phyloP scores from a whole-genome alignment of 2,888 invertebrate species.

The Ommatoiulus sabulosus region DNA sequence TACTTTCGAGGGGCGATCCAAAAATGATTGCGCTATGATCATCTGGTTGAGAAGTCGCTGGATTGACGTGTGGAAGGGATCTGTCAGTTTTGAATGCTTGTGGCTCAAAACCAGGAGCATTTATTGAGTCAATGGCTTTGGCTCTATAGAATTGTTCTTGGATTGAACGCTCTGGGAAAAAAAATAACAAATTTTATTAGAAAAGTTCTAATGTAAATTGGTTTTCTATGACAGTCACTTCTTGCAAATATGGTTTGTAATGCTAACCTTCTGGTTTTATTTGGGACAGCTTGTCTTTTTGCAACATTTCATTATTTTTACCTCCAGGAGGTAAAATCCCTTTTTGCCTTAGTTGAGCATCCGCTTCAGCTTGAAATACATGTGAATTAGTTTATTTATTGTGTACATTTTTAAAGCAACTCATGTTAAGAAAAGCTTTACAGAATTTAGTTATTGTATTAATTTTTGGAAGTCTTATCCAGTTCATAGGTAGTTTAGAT shows the following conservation, averaged over 20 bases:
- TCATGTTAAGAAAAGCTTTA: neutral
- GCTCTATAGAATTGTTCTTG: conserved; percentile 55
- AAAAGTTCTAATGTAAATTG: neutral
- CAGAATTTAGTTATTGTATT: neutral
- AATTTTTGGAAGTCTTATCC: too few relatives aligned
- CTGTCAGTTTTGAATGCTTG: conserved; percentile 50
- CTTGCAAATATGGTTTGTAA: neutral
- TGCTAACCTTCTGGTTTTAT: conserved; percentile 14
- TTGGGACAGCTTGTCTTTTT: neutral
- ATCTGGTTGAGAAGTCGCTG: conserved; percentile 6
- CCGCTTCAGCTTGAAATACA: conserved; percentile 52
- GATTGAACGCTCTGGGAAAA: conserved; percentile 15
- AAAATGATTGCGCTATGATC: conserved; percentile 50
- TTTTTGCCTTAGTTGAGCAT: conserved; percentile 52
- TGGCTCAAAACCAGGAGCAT: conserved; percentile 54
- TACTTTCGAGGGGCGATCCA: conserved; percentile 26
- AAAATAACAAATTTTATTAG: neutral
- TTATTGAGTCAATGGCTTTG: conserved; percentile 51
- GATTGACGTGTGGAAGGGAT: neutral
- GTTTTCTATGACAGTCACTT: too few relatives aligned
- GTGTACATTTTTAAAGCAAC: neutral
- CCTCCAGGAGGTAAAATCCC: conserved; percentile 47
- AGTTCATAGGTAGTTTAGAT: neutral
- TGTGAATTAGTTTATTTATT: neutral
- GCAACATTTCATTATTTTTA: neutral